Percentiles rank a stretch among this genome's conserved stretches.
phyloP scores from a whole-genome alignment of 2,888 invertebrate genomes.

The Chrysodeixis includens region DNA sequence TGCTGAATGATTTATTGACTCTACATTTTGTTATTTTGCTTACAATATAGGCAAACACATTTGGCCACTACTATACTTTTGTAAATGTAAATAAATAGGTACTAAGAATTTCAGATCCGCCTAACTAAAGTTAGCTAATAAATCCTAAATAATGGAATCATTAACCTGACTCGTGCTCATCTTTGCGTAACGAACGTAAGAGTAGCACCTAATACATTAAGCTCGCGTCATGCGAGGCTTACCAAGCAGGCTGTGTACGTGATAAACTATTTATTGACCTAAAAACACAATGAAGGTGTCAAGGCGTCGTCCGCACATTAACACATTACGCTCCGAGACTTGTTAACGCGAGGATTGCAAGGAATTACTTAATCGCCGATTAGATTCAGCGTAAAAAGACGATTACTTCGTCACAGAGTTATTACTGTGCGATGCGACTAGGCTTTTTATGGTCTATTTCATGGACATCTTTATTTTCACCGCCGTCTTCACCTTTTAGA shows the following conservation, averaged over 20 bases:
- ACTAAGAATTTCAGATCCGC: no score
- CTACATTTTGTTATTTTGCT: background rate
- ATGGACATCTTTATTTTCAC: constrained; percentile 45
- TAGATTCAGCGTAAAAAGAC: constrained; percentile 55
- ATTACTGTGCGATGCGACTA: constrained; percentile 46
- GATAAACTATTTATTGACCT: constrained; percentile 42
- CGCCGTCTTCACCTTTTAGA: constrained; percentile 10
- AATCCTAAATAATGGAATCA: background rate
- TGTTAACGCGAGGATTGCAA: constrained; percentile 40
- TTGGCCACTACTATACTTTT: no score
- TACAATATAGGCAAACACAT: background rate
- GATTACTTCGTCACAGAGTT: constrained; percentile 56
- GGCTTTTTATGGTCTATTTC: constrained; percentile 40
- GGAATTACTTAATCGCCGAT: constrained; percentile 58
- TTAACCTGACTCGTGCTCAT: background rate
- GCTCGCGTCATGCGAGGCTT: background rate
- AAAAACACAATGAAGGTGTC: constrained; percentile 50
- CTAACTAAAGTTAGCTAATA: background rate
- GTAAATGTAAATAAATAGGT: background rate
- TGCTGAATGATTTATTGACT: constrained; percentile 8
- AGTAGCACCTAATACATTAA: constrained; percentile 1
- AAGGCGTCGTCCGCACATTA: constrained; percentile 43
- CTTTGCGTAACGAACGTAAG: background rate
- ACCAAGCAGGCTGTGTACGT: background rate
- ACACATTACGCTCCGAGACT: constrained; percentile 49